Percentiles rank a stretch among this genome's conserved stretches.
Conservation (phyloP, 2,888 invertebrate species). For the Drosophila imparisetae region DNA sequence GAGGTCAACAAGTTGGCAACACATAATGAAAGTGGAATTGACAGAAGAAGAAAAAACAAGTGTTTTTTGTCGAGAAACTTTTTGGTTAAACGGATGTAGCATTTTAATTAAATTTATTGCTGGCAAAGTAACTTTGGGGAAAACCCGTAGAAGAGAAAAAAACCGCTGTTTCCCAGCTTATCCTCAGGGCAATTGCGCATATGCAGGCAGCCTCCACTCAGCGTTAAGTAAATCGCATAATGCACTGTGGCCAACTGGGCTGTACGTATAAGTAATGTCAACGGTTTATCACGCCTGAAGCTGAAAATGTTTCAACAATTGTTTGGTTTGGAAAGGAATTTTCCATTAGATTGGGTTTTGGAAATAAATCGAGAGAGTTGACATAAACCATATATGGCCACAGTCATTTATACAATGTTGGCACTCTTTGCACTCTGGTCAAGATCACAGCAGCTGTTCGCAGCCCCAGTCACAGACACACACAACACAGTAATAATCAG, state of each 20-base stretch:
- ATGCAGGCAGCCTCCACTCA: not conserved
- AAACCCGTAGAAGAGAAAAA: not conserved
- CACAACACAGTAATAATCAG: slow-evolving; percentile 55
- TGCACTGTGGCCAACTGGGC: slow-evolving; percentile 9
- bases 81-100: slow-evolving; percentile 1
- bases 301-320: slow-evolving; percentile 5
- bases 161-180: slow-evolving; percentile 7
- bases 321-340: slow-evolving; percentile 49
- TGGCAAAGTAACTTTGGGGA: not conserved
- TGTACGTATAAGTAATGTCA: slow-evolving; percentile 44
- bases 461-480: not conserved
- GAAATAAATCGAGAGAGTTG: slow-evolving; percentile 49
- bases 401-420: slow-evolving; percentile 37
- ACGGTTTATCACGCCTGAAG: slow-evolving; percentile 26
- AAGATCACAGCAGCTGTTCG: slow-evolving; percentile 33
- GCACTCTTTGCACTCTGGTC: slow-evolving; percentile 12
- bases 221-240: slow-evolving; percentile 23
- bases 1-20: not conserved
- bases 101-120: slow-evolving; percentile 34
- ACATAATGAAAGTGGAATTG: not conserved
- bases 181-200: slow-evolving; percentile 16
- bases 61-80: not conserved
- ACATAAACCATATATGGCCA: slow-evolving; percentile 68
- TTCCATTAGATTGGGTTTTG: slow-evolving; percentile 75
- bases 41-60: no score